Conservation (phyloP, 2,888 invertebrate genomes). For the Beris chalybata region DNA sequence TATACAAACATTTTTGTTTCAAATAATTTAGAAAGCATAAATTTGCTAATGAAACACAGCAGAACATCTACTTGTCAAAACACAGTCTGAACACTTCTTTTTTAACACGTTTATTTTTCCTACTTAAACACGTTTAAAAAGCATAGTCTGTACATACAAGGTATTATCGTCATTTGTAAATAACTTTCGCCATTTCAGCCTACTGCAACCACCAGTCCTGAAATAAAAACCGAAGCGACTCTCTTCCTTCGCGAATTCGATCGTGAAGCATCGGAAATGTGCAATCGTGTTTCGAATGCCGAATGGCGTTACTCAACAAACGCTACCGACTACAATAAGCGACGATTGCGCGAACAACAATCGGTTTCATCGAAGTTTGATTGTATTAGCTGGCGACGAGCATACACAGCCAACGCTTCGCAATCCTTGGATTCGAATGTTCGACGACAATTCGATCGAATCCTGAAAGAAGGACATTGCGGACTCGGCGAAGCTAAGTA, state of each 20-base stretch:
- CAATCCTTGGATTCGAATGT: slow-evolving; percentile 68
- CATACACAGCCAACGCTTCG: slow-evolving; percentile 68
- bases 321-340: slow-evolving; percentile 70
- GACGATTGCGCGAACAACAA: slow-evolving; percentile 72
- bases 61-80: no score
- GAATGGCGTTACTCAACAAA: slow-evolving; percentile 80
- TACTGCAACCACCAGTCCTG: not conserved
- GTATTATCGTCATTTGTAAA: no score
- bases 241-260: slow-evolving; percentile 75
- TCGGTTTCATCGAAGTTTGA: slow-evolving; percentile 73
- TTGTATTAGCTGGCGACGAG: slow-evolving; percentile 73
- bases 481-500: slow-evolving; percentile 74
- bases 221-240: slow-evolving; percentile 59
- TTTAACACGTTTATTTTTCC: no score
- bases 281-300: slow-evolving; percentile 69
- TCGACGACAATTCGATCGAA: slow-evolving; percentile 69
- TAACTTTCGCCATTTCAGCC: not conserved
- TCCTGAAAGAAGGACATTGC: slow-evolving; percentile 72
- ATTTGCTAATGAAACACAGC: no score
- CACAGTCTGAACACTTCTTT: no score
- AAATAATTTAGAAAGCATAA: no score
- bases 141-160: no score
- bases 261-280: slow-evolving; percentile 71
- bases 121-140: no score
- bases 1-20: no score